Conservation (phyloP, 35 echinoderm and acorn worm genomes). For the Apostichopus parvimensis region DNA sequence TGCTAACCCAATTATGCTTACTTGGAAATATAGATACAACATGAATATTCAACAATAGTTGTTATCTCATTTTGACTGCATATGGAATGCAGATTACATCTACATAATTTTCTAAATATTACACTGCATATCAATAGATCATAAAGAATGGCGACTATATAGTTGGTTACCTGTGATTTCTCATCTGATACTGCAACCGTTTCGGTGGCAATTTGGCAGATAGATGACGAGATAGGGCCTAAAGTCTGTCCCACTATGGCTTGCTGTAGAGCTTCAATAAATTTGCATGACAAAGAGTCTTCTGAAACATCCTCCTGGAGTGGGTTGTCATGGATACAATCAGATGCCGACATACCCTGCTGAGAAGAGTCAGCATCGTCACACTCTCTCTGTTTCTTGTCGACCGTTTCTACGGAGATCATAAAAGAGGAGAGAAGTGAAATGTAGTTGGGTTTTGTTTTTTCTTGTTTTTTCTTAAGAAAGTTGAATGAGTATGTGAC, state of each 20-base stretch:
- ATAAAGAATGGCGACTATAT: too few relatives aligned
- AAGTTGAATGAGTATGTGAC: neutral
- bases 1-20: too few relatives aligned
- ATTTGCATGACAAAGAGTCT: slow-evolving; percentile 14
- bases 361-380: neutral
- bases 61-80: too few relatives aligned
- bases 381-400: neutral
- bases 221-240: slow-evolving; percentile 7
- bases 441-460: neutral
- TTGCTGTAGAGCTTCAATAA: slow-evolving; percentile 11
- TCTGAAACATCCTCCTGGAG: neutral
- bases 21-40: too few relatives aligned
- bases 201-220: neutral
- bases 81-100: too few relatives aligned
- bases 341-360: neutral
- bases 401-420: neutral
- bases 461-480: neutral
- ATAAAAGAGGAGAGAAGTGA: neutral
- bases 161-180: neutral
- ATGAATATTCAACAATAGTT: too few relatives aligned
- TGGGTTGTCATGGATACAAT: slow-evolving; percentile 1
- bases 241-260: slow-evolving; percentile 5
- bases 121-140: too few relatives aligned
- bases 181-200: neutral
- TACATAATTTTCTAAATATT: too few relatives aligned